These are phyloP conservation scores for Dromas ardeola DNA, from an alignment of 2,113 vertebrate genomes.

Conservation along the genomic window DNA sequence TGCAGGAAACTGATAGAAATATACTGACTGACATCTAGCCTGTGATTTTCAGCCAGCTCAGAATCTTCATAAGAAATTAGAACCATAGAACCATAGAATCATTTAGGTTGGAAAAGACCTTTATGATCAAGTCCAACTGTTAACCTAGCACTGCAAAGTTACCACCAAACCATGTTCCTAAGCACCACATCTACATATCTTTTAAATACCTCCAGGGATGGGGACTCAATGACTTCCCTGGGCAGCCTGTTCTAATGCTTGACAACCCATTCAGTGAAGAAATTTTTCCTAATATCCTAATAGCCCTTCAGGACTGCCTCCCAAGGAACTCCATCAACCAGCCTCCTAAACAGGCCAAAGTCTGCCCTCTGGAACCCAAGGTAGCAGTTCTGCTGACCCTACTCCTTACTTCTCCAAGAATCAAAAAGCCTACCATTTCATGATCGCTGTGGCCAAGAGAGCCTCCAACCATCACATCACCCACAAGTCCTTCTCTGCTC, in stretches of 20 bases:
- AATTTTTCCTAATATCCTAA: background rate
- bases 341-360: background rate
- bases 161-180: background rate
- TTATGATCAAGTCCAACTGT: background rate
- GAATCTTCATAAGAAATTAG: background rate
- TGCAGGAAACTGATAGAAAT: background rate
- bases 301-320: background rate
- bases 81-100: background rate
- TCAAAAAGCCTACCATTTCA: background rate
- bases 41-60: background rate
- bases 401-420: background rate
- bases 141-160: background rate
- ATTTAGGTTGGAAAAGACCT: background rate
- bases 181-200: background rate
- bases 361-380: background rate
- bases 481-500: background rate
- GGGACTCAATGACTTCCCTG: background rate
- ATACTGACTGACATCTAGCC: background rate
- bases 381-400: background rate
- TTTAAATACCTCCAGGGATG: background rate
- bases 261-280: background rate
- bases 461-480: background rate
- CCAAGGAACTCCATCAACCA: background rate
- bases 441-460: background rate
- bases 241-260: background rate